Evolutionary conservation across 2,888 invertebrate genomes (phyloP).

Genomic region (Galerucella pusilla): DNA sequence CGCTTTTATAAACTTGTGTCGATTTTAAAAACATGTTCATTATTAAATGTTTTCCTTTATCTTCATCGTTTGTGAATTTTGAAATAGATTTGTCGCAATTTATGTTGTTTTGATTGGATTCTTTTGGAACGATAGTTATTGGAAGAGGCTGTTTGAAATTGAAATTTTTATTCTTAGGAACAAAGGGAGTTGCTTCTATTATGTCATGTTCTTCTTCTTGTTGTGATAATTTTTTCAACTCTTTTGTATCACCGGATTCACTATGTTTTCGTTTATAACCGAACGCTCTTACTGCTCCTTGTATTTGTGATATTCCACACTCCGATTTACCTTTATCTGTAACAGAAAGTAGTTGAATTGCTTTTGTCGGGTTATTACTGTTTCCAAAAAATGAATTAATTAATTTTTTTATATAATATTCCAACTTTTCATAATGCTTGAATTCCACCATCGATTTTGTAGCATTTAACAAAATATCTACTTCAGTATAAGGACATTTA

Average conservation of each 20-base stretch:
- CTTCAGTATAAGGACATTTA: slow-evolving; percentile 66
- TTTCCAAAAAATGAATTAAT: slow-evolving; percentile 55
- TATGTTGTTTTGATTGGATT: slow-evolving; percentile 34
- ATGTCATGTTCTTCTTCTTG: slow-evolving; percentile 30
- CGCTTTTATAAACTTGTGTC: slow-evolving; percentile 48
- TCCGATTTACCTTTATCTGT: slow-evolving; percentile 40
- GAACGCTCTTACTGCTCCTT: slow-evolving; percentile 64
- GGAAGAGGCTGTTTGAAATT: slow-evolving; percentile 47
- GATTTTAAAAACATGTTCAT: slow-evolving; percentile 63
- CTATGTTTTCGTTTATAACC: slow-evolving; percentile 63
- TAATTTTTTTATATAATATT: slow-evolving; percentile 63
- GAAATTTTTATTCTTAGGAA: slow-evolving; percentile 10
- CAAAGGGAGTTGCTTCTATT: slow-evolving; percentile 29
- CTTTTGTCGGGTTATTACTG: slow-evolving; percentile 43
- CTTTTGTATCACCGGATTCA: slow-evolving; percentile 44
- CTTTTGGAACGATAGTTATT: slow-evolving; percentile 36
- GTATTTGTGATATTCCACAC: slow-evolving; percentile 57
- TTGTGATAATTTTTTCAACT: background rate
- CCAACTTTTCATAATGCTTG: slow-evolving; percentile 65
- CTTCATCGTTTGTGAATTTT: slow-evolving; percentile 52
- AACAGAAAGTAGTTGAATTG: slow-evolving; percentile 38
- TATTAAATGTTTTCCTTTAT: slow-evolving; percentile 58
- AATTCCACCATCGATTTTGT: slow-evolving; percentile 69
- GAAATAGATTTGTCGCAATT: slow-evolving; percentile 37
- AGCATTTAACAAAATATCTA: slow-evolving; percentile 67